phyloP scores from a whole-genome alignment of 2,113 vertebrate genomes.

The Gnathonemus longibarbis region DNA sequence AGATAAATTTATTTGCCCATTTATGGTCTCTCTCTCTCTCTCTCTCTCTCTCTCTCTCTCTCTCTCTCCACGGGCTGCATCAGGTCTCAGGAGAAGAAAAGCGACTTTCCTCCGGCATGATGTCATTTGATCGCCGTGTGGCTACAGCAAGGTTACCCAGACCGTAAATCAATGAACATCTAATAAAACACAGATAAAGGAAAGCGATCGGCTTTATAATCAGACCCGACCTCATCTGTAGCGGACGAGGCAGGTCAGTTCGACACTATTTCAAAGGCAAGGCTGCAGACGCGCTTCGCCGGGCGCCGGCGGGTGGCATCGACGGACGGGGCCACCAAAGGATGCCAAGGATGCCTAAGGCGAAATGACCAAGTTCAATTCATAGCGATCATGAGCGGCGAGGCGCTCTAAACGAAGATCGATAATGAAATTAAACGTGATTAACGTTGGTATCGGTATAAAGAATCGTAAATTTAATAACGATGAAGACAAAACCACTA shows the following conservation, averaged over 20 bases:
- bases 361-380: not conserved
- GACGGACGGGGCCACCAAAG: not conserved
- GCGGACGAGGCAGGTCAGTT: slow-evolving; percentile 21
- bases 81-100: not conserved
- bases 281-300: not conserved
- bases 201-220: slow-evolving; percentile 16
- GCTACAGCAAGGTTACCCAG: slow-evolving; percentile 44
- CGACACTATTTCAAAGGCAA: slow-evolving; percentile 17
- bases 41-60: not conserved
- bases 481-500: not conserved
- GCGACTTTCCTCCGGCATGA: slow-evolving; percentile 1
- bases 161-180: slow-evolving; percentile 41
- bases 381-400: not conserved
- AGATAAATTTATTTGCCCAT: not conserved
- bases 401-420: not conserved
- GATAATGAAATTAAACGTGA: not conserved
- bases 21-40: not conserved
- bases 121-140: not conserved
- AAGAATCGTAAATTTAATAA: not conserved
- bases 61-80: not conserved
- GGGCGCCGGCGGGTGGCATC: not conserved
- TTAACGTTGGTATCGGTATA: not conserved
- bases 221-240: slow-evolving; percentile 19
- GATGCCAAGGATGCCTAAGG: not conserved
- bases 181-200: slow-evolving; percentile 40